Conservation (phyloP, 2,888 invertebrate genomes). For the Diarsia brunnea region DNA sequence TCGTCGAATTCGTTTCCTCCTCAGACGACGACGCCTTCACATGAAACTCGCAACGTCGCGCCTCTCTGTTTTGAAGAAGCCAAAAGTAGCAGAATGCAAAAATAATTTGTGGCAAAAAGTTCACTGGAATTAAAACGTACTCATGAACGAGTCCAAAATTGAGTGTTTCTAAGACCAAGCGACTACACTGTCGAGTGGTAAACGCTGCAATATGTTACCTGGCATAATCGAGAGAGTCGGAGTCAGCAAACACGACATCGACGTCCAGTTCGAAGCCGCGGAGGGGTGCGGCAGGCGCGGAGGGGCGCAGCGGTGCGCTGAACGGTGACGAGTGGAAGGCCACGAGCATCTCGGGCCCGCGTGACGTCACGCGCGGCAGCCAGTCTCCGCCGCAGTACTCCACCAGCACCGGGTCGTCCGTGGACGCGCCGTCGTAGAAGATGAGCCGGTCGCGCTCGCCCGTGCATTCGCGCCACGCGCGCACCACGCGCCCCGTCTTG, state of each 20-base stretch:
- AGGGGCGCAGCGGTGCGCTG: slow-evolving; percentile 93
- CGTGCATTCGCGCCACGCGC: slow-evolving; percentile 96
- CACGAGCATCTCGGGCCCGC: slow-evolving; percentile 96
- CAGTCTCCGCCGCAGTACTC: slow-evolving; percentile 97
- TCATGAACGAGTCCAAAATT: neutral
- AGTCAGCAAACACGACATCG: slow-evolving; percentile 97
- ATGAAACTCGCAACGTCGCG: slow-evolving; percentile 93
- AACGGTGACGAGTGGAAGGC: slow-evolving; percentile 96
- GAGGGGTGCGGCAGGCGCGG: slow-evolving; percentile 92
- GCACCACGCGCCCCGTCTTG: slow-evolving; percentile 93
- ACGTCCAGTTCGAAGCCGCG: slow-evolving; percentile 95
- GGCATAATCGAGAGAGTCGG: slow-evolving; percentile 96
- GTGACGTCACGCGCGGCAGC: slow-evolving; percentile 93
- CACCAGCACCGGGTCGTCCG: slow-evolving; percentile 95
- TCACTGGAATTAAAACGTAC: neutral
- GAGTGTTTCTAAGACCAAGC: neutral
- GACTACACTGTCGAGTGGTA: too few species aligned
- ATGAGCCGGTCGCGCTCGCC: slow-evolving; percentile 95
- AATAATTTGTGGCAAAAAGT: neutral
- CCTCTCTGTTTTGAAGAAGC: slow-evolving; percentile 79
- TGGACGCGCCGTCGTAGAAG: slow-evolving; percentile 96
- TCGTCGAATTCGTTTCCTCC: slow-evolving; percentile 85
- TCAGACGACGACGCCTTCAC: slow-evolving; percentile 94
- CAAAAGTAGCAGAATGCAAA: slow-evolving; percentile 2
- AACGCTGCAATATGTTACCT: slow-evolving; percentile 75